phyloP scores from a whole-genome alignment of 2,888 invertebrate genomes.

The Anthoptus insignis region DNA sequence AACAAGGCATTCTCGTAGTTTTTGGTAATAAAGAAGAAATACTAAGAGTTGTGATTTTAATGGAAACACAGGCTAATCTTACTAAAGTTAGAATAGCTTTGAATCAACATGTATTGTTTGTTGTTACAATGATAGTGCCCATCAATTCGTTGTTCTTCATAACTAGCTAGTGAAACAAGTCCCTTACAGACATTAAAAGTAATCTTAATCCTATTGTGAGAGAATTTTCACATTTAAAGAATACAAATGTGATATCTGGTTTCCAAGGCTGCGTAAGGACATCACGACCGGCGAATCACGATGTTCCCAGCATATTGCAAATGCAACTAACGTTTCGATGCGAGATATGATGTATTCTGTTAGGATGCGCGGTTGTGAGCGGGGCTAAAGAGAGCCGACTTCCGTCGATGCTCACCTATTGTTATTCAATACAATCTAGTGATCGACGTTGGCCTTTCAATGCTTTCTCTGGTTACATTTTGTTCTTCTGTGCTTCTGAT shows the following conservation, averaged over 20 bases:
- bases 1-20: too few species aligned
- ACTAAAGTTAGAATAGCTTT: too few species aligned
- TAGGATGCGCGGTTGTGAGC: conserved; percentile 51
- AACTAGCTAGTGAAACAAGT: background rate
- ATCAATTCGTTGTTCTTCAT: background rate
- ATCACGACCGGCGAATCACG: conserved; percentile 62
- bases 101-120: background rate
- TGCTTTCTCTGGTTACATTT: conserved; percentile 6
- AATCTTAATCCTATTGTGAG: conserved; percentile 50
- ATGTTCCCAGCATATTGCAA: conserved; percentile 62
- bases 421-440: conserved; percentile 53
- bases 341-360: conserved; percentile 55
- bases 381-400: conserved; percentile 75
- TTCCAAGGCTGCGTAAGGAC: conserved; percentile 71
- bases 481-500: background rate
- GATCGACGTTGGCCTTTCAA: conserved; percentile 14
- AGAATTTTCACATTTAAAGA: conserved; percentile 41
- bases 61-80: too few species aligned
- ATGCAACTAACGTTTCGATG: conserved; percentile 61
- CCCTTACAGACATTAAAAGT: conserved; percentile 45
- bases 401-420: conserved; percentile 62
- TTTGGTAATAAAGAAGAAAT: too few species aligned
- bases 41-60: too few species aligned
- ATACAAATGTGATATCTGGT: conserved; percentile 60
- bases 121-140: background rate